A percentile compares a stretch with the other conserved stretches of the same genome.
These are phyloP conservation scores for Dreissena rostriformis DNA, from an alignment of 1,140 invertebrate species.

Conservation along the genomic window DNA sequence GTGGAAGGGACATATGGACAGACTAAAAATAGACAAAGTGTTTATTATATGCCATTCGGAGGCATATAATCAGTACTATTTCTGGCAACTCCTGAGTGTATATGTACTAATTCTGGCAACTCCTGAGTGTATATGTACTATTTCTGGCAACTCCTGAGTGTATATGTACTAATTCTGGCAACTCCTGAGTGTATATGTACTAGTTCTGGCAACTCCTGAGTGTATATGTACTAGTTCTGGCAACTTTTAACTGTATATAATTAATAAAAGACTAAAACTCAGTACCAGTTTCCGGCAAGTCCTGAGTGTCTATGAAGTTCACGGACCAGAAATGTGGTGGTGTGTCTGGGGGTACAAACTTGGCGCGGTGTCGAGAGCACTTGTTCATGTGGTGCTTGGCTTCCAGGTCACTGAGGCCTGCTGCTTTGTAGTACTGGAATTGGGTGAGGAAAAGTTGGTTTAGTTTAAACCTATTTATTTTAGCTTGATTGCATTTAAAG, in stretches of 20 bases:
- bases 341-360: slow-evolving; percentile 74
- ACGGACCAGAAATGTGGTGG: slow-evolving; percentile 81
- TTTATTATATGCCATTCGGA: too few species aligned
- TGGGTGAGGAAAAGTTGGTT: too few species aligned
- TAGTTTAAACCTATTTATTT: too few species aligned
- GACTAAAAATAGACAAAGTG: too few species aligned
- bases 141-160: too few species aligned
- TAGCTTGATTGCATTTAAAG: too few species aligned
- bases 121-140: too few species aligned
- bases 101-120: too few species aligned
- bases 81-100: too few species aligned
- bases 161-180: neutral
- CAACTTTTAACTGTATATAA: neutral
- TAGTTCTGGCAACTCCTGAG: too few species aligned
- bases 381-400: slow-evolving; percentile 71
- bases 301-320: slow-evolving; percentile 79
- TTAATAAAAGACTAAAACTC: neutral
- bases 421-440: slow-evolving; percentile 75
- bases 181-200: neutral
- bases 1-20: too few species aligned
- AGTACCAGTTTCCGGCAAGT: slow-evolving; percentile 74
- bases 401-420: slow-evolving; percentile 71
- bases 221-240: neutral
- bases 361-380: slow-evolving; percentile 77
- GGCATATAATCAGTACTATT: too few species aligned